Evolutionary conservation across 2,888 invertebrate species (phyloP), one percentile per base, ranked within the genome.

Genomic region (Clunio marinus): DNA sequence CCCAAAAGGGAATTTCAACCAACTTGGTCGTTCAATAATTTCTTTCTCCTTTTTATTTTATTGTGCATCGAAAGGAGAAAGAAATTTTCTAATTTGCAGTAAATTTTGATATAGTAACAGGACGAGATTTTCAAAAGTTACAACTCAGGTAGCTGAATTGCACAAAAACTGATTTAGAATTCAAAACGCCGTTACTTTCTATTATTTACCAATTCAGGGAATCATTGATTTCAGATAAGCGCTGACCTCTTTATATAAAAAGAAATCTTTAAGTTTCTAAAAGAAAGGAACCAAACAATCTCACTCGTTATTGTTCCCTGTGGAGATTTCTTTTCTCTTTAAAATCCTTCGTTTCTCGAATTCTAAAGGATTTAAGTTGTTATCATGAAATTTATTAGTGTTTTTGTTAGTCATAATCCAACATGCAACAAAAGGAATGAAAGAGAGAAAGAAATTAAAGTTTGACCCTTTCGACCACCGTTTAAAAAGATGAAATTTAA

Each of bases 241-340:
- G 27, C 55, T 66, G 66, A 51, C 66, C 66, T 20, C 55, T 32
- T 46, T 15, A n/a, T n/a, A n/a, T n/a, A n/a, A n/a, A n/a, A n/a
- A n/a, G n/a, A n/a, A n/a, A n/a, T n/a, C n/a, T n/a, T n/a, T n/a
- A n/a, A n/a, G n/a, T n/a, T n/a, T n/a, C n/a, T n/a, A n/a, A n/a
- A 24, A 2, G 2, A 27, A n/a, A 22, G 22, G 55, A 51, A 25
- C 17, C 28, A 51, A 55, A 46, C 4, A 5, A 55, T 22, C 5
- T 27, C 57, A n/a, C 4, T 10, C 15, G 28, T 35, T 59, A 59
- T 59, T 59, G 32, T 24, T 59, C 59, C 59, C 59, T 32, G n/a
- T 1, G 59, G 59, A 55, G 59, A 27, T 25, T 22, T 45, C 5
- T 22, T 55, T 55, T 55, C 24, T 55, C 20, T 55, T 22, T 7